Evolutionary conservation across 2,888 invertebrate species (phyloP).

Genomic region (Polyploca ridens): DNA sequence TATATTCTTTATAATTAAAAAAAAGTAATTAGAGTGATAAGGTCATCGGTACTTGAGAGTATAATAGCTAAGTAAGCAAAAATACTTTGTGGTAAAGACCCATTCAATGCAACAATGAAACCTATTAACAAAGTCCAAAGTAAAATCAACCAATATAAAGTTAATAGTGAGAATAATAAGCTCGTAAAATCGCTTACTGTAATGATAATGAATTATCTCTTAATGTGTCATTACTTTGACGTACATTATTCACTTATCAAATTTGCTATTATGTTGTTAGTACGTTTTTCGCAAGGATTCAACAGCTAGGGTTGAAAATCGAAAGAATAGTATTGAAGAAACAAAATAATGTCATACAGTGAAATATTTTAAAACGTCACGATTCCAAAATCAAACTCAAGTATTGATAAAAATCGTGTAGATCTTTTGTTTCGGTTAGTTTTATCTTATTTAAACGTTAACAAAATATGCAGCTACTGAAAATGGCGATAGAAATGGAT

Average conservation of each 20-base stretch:
- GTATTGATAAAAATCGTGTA: too few species aligned
- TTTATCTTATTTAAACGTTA: too few species aligned
- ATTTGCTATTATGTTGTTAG: neutral
- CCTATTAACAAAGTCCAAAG: neutral
- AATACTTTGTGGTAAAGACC: neutral
- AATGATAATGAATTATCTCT: conserved; percentile 1
- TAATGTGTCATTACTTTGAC: neutral
- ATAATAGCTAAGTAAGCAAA: neutral
- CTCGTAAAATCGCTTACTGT: neutral
- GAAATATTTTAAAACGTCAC: too few species aligned
- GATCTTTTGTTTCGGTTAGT: too few species aligned
- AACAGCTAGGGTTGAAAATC: too few species aligned
- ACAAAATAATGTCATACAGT: too few species aligned
- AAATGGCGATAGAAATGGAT: too few species aligned
- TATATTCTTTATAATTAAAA: too few species aligned
- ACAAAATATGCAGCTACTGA: too few species aligned
- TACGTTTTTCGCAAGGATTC: neutral
- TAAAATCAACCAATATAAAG: neutral
- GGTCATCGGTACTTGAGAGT: neutral
- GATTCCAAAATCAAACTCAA: too few species aligned
- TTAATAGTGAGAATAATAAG: neutral
- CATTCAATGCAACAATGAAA: neutral
- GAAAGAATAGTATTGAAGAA: too few species aligned
- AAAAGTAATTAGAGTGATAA: too few species aligned
- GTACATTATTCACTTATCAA: neutral